These are phyloP conservation scores for Bombyx mandarina DNA, from an alignment of 1,140 invertebrate genomes.

Conservation along the genomic window DNA sequence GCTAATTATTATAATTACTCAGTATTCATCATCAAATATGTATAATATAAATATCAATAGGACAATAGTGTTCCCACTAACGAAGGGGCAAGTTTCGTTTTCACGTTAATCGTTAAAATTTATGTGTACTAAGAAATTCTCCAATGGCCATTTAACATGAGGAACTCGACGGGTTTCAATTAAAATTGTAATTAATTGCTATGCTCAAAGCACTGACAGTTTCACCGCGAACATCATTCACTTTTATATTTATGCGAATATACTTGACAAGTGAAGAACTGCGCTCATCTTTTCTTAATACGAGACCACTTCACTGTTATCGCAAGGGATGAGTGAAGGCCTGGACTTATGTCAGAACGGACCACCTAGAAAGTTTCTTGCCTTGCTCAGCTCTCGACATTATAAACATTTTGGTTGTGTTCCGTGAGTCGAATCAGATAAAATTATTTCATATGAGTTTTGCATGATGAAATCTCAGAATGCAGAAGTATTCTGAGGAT, in stretches of 20 bases:
- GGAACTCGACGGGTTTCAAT: constrained; percentile 48
- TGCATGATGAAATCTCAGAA: no score
- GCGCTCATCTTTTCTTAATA: constrained; percentile 30
- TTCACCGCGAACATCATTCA: constrained; percentile 52
- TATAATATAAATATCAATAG: no score
- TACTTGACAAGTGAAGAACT: constrained; percentile 46
- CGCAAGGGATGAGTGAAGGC: constrained; percentile 5
- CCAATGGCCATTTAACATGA: constrained; percentile 31
- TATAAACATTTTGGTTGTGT: no score
- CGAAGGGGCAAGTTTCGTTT: no score
- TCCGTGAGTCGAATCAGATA: no score
- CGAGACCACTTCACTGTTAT: constrained; percentile 14
- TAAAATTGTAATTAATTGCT: constrained; percentile 66
- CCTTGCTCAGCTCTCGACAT: neutral
- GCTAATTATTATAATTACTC: no score
- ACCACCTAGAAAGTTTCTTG: constrained; percentile 5
- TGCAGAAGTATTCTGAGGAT: no score
- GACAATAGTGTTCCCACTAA: no score
- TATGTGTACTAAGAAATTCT: neutral
- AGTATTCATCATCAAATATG: no score
- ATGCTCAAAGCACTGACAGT: constrained; percentile 41
- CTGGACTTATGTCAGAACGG: neutral
- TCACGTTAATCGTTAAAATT: no score
- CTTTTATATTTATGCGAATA: constrained; percentile 60
- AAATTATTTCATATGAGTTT: no score